Evolutionary conservation across 2,888 invertebrate species (phyloP), one percentile per base, ranked within the genome.

Genomic region (Noctuana brunneofusca): DNA sequence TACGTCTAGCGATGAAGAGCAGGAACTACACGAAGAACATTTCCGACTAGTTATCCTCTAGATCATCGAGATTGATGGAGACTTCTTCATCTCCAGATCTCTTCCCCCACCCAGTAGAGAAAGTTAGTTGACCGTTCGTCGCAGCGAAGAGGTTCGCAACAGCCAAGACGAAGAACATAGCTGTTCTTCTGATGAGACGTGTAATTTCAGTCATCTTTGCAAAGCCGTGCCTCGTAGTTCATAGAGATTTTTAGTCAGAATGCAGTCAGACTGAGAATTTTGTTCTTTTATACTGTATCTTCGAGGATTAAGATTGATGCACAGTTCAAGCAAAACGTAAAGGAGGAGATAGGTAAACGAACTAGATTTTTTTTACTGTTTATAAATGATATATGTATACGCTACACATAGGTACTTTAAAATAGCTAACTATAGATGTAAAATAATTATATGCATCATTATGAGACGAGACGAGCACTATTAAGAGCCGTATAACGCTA

Each of bases 41-140:
- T 14, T 38, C 14, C 14, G 18, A 20, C n/a, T 55, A 58, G 32
- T 58, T 58, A 27, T 53, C 48, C 0, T 58, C 50, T 16, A 38
- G 68, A 8, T 71, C 66, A 46, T 73, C 72, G 9, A 72, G 57
- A 32, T 67, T 67, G 22, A 70, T 70, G 14, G 62, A 46, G 0
- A 71, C 69, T 41, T 71, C 70, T 11, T 74, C 69, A 63, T 70
- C 38, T 71, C 77, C 35, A 68, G 83, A 77, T 16, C 92, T 78
- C 72, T 93, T 93, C 1, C 93, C 93, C 93, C 93, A 93, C 3
- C 87, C 89, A 0, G 93, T 89, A 35, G 92, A 92, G 72, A 93
- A 93, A 8, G 93, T 93, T 46, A 93, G 79, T 74, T 93, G 93
- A 0, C 87, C 92, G n/a, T 84, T 80, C 0, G 81, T 64, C 71